Base-by-base conservation (phyloP, 2,888 invertebrate species). In the Eudasyphora cyanicolor region DNA sequence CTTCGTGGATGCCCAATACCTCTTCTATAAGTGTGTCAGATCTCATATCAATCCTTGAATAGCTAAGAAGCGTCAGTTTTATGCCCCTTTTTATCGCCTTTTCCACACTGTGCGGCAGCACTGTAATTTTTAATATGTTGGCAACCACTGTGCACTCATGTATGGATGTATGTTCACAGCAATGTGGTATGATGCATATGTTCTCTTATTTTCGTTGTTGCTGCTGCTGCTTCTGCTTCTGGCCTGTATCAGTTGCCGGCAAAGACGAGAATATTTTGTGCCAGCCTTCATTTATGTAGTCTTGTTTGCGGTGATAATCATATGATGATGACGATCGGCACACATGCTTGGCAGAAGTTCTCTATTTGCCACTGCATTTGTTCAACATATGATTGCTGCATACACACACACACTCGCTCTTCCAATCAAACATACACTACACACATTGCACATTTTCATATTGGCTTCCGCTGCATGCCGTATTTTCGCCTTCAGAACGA, bases 321-420 rank as follows among this genome's bases (percentile, higher is more conserved):
- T 60, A n/a, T n/a, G 45, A 45, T 57, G 12, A 57, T 32, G 29
- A 17, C 32, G 79, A 80, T 79, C 77, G 77, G 51, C 71, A 79
- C 84, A 84, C 78, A 84, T 81, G 81, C 74, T 80, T 24, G 7
- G 38, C 38, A 38, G 35, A 10, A 35, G 35, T 67, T 74, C 69
- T 64, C 45, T 51, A 77, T 80, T 82, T 78, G 60, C 67, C 77
- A 57, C 82, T 81, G 82, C 85, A 85, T 82, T 85, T 82, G 85
- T 81, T 82, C 49, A 85, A 82, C 85, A 85, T 73, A 85, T 85
- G 84, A 84, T 79, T 76, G 60, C 54, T 29, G 2, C 38, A 21
- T 4, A 70, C 27, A 57, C 29, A 29, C 60, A 32, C 60, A 32
- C 54, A 67, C 45, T n/a, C n/a, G n/a, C n/a, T n/a, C n/a, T n/a